Evolutionary conservation across 2,113 vertebrate species (phyloP).

Genomic region (Falco punctatus): DNA sequence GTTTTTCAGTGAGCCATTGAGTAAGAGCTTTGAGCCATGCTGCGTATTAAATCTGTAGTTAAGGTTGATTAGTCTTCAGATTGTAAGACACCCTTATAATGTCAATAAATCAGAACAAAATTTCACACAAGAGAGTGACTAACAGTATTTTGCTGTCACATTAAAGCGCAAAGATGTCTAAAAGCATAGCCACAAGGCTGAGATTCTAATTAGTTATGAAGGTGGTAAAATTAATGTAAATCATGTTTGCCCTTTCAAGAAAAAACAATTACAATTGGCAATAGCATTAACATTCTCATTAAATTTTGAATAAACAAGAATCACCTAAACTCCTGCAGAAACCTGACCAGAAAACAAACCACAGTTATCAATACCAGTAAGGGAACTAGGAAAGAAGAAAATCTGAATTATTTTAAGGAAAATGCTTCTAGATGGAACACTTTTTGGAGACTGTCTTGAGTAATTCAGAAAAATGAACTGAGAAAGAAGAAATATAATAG

Average conservation of each 20-base stretch:
- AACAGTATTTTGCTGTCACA: slow-evolving; percentile 26
- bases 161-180: slow-evolving; percentile 45
- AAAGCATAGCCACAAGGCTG: slow-evolving; percentile 11
- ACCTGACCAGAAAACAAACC: neutral
- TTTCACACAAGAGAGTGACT: slow-evolving; percentile 46
- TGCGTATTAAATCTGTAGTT: slow-evolving; percentile 44
- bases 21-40: neutral
- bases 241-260: slow-evolving; percentile 57
- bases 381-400: neutral
- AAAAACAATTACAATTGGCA: slow-evolving; percentile 39
- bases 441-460: neutral
- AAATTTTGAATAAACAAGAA: slow-evolving; percentile 56
- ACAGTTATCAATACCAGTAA: neutral
- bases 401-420: neutral
- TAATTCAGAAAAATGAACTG: neutral
- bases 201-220: slow-evolving; percentile 58
- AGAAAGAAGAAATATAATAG: neutral
- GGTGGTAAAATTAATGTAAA: slow-evolving; percentile 63
- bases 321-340: neutral
- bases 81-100: slow-evolving; percentile 6
- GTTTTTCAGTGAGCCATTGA: slow-evolving; percentile 16
- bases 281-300: slow-evolving; percentile 23
- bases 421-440: neutral
- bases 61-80: slow-evolving; percentile 44
- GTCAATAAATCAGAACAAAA: slow-evolving; percentile 54